Evolutionary conservation across 2,888 invertebrate genomes (phyloP).

Genomic region (Myopa tessellatipennis): DNA sequence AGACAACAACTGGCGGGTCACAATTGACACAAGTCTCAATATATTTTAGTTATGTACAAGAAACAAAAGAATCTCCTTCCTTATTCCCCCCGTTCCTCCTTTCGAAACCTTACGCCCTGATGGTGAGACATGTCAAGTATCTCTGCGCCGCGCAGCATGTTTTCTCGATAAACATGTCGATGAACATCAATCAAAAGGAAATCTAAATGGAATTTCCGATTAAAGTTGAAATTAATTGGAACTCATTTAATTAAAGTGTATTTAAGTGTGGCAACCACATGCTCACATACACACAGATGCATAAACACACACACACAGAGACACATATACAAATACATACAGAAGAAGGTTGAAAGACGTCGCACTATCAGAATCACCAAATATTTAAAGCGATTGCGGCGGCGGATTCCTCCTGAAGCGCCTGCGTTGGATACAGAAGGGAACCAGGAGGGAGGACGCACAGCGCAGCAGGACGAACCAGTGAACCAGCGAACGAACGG

Average conservation of each 20-base stretch:
- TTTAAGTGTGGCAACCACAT: conserved; percentile 57
- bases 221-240: conserved; percentile 68
- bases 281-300: conserved; percentile 10
- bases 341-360: not conserved
- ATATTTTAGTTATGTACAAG: too few relatives aligned
- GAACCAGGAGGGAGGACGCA: not conserved
- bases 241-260: conserved; percentile 67
- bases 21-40: too few relatives aligned
- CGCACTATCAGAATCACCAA: not conserved
- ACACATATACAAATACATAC: not conserved
- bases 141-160: too few relatives aligned
- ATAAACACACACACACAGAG: not conserved
- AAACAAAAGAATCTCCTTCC: too few relatives aligned
- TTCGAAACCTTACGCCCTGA: too few relatives aligned
- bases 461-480: conserved; percentile 18
- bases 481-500: conserved; percentile 48
- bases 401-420: not conserved
- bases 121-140: not conserved
- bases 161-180: conserved; percentile 52
- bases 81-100: too few relatives aligned
- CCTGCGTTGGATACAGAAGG: conserved; percentile 3
- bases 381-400: conserved; percentile 1
- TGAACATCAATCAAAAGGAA: conserved; percentile 61
- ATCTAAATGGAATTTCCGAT: conserved; percentile 67
- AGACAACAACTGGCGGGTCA: too few relatives aligned